Evolutionary conservation across 2,113 vertebrate species (phyloP), one percentile per base, ranked within the genome.

Genomic region (Oncorhynchus clarkii): DNA sequence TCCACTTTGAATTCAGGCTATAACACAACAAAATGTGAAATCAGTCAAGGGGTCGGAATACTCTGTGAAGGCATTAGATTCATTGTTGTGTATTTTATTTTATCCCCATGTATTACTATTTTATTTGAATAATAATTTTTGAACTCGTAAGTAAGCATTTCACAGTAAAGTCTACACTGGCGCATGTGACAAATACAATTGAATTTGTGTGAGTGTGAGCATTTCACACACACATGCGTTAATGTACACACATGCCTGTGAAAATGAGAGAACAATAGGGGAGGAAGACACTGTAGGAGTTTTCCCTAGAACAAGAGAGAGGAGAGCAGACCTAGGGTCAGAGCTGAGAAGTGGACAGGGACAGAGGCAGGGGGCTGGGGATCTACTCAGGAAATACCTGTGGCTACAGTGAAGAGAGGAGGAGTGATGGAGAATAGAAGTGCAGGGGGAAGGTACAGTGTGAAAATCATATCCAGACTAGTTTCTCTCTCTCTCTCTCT

Each of bases 211-310:
- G 45, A 73, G 31, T 59, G 64, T 26, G 39, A 18, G 54, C 5
- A 57, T 26, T 16, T 57, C 77, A 82, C 39, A 75, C 72, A 20
- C 59, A 80, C 80, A 67, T 34, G 54, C 59, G 7, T 13, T 8
- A 45, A 71, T 2, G 16, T 39, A 71, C 70, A 16, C 70, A 71
- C 70, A 54, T 45, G 11, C 29, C 14, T 27, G 14, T 14, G 11
- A 39, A 39, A 4, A 51, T 49, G 0, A 11, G 20, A 27, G 49
- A 65, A 29, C 49, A 54, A 65, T 13, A 6, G 11, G n/a, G 12
- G 26, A 66, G 64, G 9, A 4, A 29, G 16, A 39, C 13, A 68
- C 16, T 13, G 51, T n/a, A 39, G 29, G 31, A 16, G 51, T 54
- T 54, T 54, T 16, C 51, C 51, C 12, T 54, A 14, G 67, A 24